phyloP scores from a whole-genome alignment of 2,797 vertebrate species.

The Onychomys torridus region DNA sequence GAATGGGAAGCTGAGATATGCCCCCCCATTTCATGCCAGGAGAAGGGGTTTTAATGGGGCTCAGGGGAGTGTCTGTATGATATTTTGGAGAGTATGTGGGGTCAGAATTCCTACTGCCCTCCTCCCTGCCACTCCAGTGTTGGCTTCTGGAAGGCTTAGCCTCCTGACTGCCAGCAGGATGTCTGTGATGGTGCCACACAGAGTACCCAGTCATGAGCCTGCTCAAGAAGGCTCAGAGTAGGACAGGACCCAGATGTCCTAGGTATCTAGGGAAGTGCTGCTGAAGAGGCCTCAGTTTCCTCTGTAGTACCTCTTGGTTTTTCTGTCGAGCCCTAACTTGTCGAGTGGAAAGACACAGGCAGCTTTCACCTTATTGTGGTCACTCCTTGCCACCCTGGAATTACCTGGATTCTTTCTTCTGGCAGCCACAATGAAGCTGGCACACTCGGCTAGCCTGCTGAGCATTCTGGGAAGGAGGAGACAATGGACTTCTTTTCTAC shows the following conservation, averaged over 20 bases:
- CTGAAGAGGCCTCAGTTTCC: accelerated
- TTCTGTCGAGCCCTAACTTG: neutral
- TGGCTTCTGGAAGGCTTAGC: neutral
- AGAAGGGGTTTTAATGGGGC: neutral
- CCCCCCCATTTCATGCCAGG: too few species aligned
- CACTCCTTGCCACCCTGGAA: neutral
- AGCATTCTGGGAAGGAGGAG: neutral
- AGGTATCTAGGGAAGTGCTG: neutral
- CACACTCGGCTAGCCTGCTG: accelerated
- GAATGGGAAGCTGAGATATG: neutral
- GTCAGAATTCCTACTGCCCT: accelerated
- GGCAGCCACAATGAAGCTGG: neutral
- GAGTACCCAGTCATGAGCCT: neutral
- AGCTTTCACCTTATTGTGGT: neutral
- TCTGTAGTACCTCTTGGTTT: neutral
- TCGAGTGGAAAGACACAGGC: neutral
- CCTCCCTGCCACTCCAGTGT: neutral
- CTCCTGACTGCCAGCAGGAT: neutral
- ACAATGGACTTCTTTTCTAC: neutral
- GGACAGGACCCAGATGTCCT: neutral
- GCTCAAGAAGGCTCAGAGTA: neutral
- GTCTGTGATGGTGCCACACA: neutral
- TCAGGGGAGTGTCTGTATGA: neutral
- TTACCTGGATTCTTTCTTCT: neutral
- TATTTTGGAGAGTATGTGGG: neutral